phyloP scores from a whole-genome alignment of 1,140 invertebrate species.

The Marisa cornuarietis region DNA sequence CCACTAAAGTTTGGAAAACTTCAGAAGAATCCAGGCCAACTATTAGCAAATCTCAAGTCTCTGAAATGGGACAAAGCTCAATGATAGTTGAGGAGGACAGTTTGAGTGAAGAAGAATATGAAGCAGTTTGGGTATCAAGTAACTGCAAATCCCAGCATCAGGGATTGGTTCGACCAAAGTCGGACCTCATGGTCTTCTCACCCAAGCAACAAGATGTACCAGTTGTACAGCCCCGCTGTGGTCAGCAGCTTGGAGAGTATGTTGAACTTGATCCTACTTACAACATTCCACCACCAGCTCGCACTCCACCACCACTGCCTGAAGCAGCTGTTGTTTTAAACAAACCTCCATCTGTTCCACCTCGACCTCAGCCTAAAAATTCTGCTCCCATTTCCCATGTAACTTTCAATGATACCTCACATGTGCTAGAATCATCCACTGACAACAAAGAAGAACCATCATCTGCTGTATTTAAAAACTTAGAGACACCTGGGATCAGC shows the following conservation, averaged over 20 bases:
- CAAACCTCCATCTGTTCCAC: conserved; percentile 10
- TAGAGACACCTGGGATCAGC: conserved; percentile 5
- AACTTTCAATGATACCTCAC: conserved; percentile 7
- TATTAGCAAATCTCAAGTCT: neutral
- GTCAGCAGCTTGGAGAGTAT: conserved; percentile 15
- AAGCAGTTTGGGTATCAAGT: conserved; percentile 13
- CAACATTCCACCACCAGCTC: conserved; percentile 18
- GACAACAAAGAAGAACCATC: neutral
- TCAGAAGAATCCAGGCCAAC: neutral
- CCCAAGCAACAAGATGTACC: neutral
- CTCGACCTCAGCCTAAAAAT: conserved; percentile 2
- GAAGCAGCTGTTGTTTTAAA: neutral
- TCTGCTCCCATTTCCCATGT: neutral
- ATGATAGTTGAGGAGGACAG: neutral
- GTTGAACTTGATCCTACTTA: conserved; percentile 19
- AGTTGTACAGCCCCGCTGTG: neutral
- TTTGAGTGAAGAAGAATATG: neutral
- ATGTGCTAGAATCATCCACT: conserved; percentile 4
- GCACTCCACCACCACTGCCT: conserved; percentile 16
- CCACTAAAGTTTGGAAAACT: conserved; percentile 8
- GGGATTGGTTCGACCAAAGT: conserved; percentile 9
- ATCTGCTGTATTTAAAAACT: conserved; percentile 4
- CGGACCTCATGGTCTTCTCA: conserved; percentile 7
- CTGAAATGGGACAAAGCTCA: too few species aligned
- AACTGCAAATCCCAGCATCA: neutral